Conservation (phyloP, 2,888 invertebrate genomes). For the Cephus sareptanus region DNA sequence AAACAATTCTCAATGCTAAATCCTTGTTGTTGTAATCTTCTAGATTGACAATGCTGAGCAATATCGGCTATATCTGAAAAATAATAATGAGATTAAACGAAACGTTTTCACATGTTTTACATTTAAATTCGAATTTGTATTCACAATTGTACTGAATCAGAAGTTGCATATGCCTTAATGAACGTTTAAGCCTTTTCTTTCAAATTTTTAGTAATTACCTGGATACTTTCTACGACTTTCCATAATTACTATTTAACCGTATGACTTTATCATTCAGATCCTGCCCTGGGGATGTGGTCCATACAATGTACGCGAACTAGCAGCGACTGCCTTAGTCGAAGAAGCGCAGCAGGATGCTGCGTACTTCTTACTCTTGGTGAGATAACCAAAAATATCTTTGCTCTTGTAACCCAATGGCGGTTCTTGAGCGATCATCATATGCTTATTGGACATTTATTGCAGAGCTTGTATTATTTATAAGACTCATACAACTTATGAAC, state of each 20-base stretch:
- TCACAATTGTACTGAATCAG: not conserved
- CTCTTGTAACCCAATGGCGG: slow-evolving; percentile 25
- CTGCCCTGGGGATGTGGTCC: not conserved
- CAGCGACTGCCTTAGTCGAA: not conserved
- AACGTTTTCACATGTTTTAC: not conserved
- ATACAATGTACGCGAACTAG: not conserved
- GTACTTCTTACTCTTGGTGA: slow-evolving; percentile 10
- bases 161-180: not conserved
- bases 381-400: slow-evolving; percentile 39
- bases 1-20: not conserved
- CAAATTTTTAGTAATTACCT: not conserved
- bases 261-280: not conserved
- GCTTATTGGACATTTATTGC: not conserved
- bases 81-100: not conserved
- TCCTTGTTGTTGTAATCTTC: not conserved
- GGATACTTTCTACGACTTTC: not conserved
- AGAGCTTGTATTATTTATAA: not conserved
- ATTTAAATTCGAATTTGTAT: not conserved
- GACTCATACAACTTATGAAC: not conserved
- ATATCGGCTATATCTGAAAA: not conserved
- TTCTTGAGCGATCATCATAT: not conserved
- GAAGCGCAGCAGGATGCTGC: slow-evolving; percentile 9
- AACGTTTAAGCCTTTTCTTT: not conserved
- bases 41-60: not conserved
- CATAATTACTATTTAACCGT: not conserved